Evolutionary conservation across 2,113 vertebrate species (phyloP), one percentile per base, ranked within the genome.

Genomic region (Egretta garzetta): DNA sequence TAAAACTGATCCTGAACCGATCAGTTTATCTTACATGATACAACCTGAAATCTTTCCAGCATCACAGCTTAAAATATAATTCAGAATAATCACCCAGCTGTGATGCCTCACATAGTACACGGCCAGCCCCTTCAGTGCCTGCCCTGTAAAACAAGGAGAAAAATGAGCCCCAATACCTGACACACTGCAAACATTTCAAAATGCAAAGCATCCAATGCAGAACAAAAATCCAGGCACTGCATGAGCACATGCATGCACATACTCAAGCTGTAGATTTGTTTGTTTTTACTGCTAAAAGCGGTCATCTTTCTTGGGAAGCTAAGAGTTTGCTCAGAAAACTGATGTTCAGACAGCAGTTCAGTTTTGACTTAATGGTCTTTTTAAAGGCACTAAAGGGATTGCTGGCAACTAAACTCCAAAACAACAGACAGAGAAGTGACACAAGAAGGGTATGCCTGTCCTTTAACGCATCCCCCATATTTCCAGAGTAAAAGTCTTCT

Each of bases 1-100:
- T 94, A 75, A 89, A 96, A 75, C 64, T 15, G 37, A 87, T 74
- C 60, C 67, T 35, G n/a, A 87, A 95, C 77, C 8, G 12, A 77
- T 52, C 41, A 74, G 41, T 96, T 89, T 87, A 55, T 74, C 73
- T 88, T 91, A 67, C 41, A 49, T 43, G 60, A 82, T 79, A 94
- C 20, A 96, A 91, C 21, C 73, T 85, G 68, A 96, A 94, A 91
- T 63, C 60, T 64, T 94, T 96, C 89, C 86, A 96, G 80, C 32
- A 72, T 72, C 19, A 81, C 55, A 95, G 76, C 86, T 96, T 96
- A 95, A 87, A 89, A 94, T 79, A 84, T 30, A 94, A 79, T 19
- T 81, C 91, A 96, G 73, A 96, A 91, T 93, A 94, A 93, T 75
- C 91, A 89, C 30, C 81, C 94, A 88, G 70, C 73, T 85, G 70